These are phyloP conservation scores for Nymphalis c-album DNA, from an alignment of 2,888 invertebrate species.

Conservation along the genomic window DNA sequence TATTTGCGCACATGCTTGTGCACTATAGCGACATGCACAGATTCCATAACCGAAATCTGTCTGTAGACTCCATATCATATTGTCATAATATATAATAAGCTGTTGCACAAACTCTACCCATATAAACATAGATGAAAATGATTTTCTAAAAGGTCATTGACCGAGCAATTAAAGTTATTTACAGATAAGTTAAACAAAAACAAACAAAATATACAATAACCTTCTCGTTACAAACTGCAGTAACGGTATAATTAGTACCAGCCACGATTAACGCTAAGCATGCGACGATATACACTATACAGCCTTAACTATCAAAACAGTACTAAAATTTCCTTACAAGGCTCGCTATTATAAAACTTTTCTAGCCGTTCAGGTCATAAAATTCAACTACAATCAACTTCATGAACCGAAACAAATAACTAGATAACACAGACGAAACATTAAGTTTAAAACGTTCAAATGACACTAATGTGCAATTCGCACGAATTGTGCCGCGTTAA, in stretches of 20 bases:
- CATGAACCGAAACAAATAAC: constrained; percentile 30
- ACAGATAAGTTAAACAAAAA: not conserved
- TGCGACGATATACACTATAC: constrained; percentile 7
- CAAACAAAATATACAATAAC: not conserved
- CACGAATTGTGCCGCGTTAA: constrained; percentile 20
- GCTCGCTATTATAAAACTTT: constrained; percentile 23
- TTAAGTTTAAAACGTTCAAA: constrained; percentile 27
- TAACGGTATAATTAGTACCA: constrained; percentile 3
- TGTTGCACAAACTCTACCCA: too few relatives aligned
- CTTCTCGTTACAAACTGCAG: constrained; percentile 3
- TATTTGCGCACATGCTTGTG: too few relatives aligned
- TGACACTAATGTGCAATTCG: constrained; percentile 29
- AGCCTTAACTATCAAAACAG: not conserved
- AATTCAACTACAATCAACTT: constrained; percentile 26
- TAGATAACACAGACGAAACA: constrained; percentile 32
- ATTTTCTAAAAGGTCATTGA: too few relatives aligned
- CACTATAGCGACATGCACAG: too few relatives aligned
- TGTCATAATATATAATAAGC: too few relatives aligned
- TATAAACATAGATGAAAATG: too few relatives aligned
- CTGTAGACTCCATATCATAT: too few relatives aligned
- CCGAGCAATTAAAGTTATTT: not conserved
- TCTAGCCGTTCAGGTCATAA: constrained; percentile 12
- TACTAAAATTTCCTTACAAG: constrained; percentile 14
- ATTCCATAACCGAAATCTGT: too few relatives aligned
- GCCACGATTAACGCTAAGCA: constrained; percentile 1